A percentile compares a stretch with the other conserved stretches of the same genome.
phyloP scores from a whole-genome alignment of 2,888 invertebrate genomes.

The Drosophila hamatofila region DNA sequence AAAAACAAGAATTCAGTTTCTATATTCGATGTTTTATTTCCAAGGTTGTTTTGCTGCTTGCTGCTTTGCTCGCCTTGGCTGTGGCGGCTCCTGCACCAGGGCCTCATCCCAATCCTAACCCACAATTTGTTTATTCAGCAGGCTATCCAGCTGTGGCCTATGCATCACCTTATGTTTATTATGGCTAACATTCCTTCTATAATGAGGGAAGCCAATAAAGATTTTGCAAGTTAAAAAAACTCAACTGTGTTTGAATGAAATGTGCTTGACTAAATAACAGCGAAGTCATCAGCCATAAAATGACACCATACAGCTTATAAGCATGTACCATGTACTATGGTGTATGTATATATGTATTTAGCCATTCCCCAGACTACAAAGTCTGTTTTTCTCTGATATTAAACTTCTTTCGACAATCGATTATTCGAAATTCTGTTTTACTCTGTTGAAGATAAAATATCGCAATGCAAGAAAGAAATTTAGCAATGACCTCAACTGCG shows the following conservation, averaged over 20 bases:
- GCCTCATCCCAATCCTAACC: conserved; percentile 16
- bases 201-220: neutral
- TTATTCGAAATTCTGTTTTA: too few relatives aligned
- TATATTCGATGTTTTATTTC: neutral
- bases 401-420: too few relatives aligned
- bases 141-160: conserved; percentile 67
- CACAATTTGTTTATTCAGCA: conserved; percentile 68
- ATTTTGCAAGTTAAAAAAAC: neutral
- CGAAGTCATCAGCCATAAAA: neutral
- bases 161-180: neutral
- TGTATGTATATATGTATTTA: too few relatives aligned
- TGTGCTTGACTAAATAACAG: neutral
- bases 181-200: conserved; percentile 33
- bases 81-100: neutral
- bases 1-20: neutral
- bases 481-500: neutral
- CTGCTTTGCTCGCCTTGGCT: neutral
- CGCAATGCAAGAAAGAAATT: too few relatives aligned
- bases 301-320: too few relatives aligned
- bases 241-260: neutral
- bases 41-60: conserved; percentile 49
- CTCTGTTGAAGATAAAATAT: too few relatives aligned
- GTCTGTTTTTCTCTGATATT: too few relatives aligned
- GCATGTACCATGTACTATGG: too few relatives aligned
- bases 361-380: too few relatives aligned